These are phyloP conservation scores for Dryomyza anilis DNA, from an alignment of 2,888 invertebrate species.

Conservation along the genomic window DNA sequence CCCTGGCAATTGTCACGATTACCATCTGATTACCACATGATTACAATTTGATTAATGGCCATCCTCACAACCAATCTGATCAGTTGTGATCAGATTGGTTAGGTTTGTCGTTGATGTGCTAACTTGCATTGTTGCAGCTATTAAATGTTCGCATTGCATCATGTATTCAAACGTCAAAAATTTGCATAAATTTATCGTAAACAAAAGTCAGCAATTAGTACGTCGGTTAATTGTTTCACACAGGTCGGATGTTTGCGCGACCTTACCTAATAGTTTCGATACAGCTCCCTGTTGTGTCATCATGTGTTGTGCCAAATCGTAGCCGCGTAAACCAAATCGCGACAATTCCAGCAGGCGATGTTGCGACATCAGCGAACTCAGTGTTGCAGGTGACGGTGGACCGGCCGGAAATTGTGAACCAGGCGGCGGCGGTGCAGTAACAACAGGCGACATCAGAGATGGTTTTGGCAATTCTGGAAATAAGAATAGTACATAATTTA, in stretches of 20 bases:
- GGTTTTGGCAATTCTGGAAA: slow-evolving; percentile 38
- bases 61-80: not conserved
- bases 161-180: too few species aligned
- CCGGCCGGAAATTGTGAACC: slow-evolving; percentile 53
- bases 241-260: not conserved
- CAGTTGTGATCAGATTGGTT: not conserved
- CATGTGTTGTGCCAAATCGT: slow-evolving; percentile 89
- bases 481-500: too few species aligned
- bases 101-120: too few species aligned
- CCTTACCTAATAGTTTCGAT: slow-evolving; percentile 86
- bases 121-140: too few species aligned
- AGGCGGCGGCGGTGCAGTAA: slow-evolving; percentile 54
- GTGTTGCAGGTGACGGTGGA: slow-evolving; percentile 63
- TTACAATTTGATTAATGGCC: slow-evolving; percentile 3
- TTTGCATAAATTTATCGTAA: too few species aligned
- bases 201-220: too few species aligned
- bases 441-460: slow-evolving; percentile 42
- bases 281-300: slow-evolving; percentile 90
- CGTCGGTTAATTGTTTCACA: not conserved
- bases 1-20: too few species aligned
- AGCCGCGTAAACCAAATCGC: slow-evolving; percentile 80
- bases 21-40: not conserved
- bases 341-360: slow-evolving; percentile 82
- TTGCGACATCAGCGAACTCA: slow-evolving; percentile 76
- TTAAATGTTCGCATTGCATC: too few species aligned